phyloP scores from a whole-genome alignment of 1,140 invertebrate genomes.

The Cydia amplana region DNA sequence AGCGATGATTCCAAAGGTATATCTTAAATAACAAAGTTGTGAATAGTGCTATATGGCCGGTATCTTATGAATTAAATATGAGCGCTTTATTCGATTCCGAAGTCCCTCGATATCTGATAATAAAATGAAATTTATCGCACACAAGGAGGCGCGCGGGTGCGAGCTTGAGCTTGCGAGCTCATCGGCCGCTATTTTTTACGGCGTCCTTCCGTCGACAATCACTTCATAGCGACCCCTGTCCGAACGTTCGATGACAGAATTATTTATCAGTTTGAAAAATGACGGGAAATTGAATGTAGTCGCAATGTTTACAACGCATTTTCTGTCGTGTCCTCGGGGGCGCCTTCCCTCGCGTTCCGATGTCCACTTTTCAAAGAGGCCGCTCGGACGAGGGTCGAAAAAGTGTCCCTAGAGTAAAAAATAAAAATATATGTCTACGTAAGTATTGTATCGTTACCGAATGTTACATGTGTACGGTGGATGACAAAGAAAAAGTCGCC shows the following conservation, averaged over 20 bases:
- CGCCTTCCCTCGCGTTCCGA: slow-evolving; percentile 77
- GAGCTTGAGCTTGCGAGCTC: slow-evolving; percentile 51
- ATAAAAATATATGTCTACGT: slow-evolving; percentile 71
- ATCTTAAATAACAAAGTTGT: slow-evolving; percentile 77
- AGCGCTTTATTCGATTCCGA: slow-evolving; percentile 79
- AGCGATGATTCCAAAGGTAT: slow-evolving; percentile 65
- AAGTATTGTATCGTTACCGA: slow-evolving; percentile 73
- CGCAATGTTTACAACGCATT: slow-evolving; percentile 81
- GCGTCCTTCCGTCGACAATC: slow-evolving; percentile 73
- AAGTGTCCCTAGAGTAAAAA: slow-evolving; percentile 79
- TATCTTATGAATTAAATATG: slow-evolving; percentile 80
- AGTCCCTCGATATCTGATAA: slow-evolving; percentile 79
- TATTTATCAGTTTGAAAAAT: slow-evolving; percentile 82
- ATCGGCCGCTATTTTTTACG: slow-evolving; percentile 76
- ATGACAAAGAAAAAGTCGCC: slow-evolving; percentile 69
- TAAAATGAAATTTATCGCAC: slow-evolving; percentile 79
- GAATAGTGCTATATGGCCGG: slow-evolving; percentile 74
- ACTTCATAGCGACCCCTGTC: slow-evolving; percentile 79
- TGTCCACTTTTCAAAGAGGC: slow-evolving; percentile 80
- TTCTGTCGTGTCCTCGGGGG: slow-evolving; percentile 77
- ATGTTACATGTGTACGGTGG: slow-evolving; percentile 53
- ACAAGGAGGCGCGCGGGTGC: slow-evolving; percentile 50
- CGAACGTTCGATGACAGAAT: slow-evolving; percentile 79
- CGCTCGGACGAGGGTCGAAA: slow-evolving; percentile 79
- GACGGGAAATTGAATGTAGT: slow-evolving; percentile 81